These are phyloP conservation scores for Teleopsis dalmanni DNA, from an alignment of 1,140 invertebrate species.

Conservation along the genomic window DNA sequence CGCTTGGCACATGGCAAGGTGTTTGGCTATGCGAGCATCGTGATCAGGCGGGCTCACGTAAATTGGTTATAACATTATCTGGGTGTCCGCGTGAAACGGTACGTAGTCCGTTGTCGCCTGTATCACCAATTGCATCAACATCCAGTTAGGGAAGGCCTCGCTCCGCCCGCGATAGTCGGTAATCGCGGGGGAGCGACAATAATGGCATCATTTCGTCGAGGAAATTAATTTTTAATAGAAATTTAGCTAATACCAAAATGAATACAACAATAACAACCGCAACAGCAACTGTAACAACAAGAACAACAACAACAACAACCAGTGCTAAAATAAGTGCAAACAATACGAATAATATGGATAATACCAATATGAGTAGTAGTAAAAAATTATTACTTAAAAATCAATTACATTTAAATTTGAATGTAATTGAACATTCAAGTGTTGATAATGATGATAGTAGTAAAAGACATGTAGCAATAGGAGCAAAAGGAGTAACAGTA, in stretches of 20 bases:
- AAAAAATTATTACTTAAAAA: conserved; percentile 29
- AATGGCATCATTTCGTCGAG: conserved; percentile 46
- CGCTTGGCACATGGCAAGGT: conserved; percentile 94
- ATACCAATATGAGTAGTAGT: conserved; percentile 13
- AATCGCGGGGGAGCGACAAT: conserved; percentile 47
- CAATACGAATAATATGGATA: neutral
- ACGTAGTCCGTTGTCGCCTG: conserved; percentile 73
- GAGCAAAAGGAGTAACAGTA: neutral
- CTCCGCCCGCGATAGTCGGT: conserved; percentile 46
- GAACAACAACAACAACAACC: neutral
- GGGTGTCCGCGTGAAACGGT: conserved; percentile 76
- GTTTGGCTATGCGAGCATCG: conserved; percentile 97
- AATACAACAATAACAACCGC: conserved; percentile 16
- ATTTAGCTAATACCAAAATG: conserved; percentile 36
- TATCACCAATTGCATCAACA: conserved; percentile 76
- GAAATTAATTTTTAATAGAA: conserved; percentile 44
- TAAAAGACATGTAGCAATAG: conserved; percentile 6
- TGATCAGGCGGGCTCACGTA: conserved; percentile 87
- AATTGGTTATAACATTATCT: conserved; percentile 84
- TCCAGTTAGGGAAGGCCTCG: conserved; percentile 71
- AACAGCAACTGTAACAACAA: neutral
- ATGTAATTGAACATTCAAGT: conserved; percentile 35
- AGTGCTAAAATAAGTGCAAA: conserved; percentile 5
- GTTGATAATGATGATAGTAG: conserved; percentile 39
- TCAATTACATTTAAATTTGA: conserved; percentile 39